phyloP scores from a whole-genome alignment of 2,113 vertebrate species.

The Anoplopoma fimbria region DNA sequence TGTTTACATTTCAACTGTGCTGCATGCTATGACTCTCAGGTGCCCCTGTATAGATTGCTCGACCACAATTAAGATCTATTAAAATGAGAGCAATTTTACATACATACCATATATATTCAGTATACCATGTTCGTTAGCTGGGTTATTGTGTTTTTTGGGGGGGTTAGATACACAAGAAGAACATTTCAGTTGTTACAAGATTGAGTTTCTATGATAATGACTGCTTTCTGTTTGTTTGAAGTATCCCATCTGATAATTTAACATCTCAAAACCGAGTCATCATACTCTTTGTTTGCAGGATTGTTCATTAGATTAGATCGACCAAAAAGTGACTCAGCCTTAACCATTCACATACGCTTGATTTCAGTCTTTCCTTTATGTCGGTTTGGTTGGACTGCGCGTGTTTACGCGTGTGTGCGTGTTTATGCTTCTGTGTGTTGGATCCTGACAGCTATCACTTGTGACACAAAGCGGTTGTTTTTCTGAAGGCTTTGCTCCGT shows the following conservation, averaged over 20 bases:
- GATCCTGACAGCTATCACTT: slow-evolving; percentile 68
- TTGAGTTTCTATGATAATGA: neutral
- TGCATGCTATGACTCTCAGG: slow-evolving; percentile 72
- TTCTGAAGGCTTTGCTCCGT: slow-evolving; percentile 66
- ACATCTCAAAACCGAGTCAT: neutral
- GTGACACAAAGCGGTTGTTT: slow-evolving; percentile 73
- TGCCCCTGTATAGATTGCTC: slow-evolving; percentile 63
- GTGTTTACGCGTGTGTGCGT: slow-evolving; percentile 55
- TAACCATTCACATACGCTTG: slow-evolving; percentile 16
- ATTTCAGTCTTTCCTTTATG: slow-evolving; percentile 47
- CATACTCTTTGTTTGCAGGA: neutral
- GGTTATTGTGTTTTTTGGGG: neutral
- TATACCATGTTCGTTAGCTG: neutral
- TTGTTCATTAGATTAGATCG: slow-evolving; percentile 13
- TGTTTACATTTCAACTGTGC: slow-evolving; percentile 79
- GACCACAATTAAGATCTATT: slow-evolving; percentile 68
- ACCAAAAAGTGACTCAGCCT: slow-evolving; percentile 26
- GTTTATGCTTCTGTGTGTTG: slow-evolving; percentile 72
- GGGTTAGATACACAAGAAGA: neutral
- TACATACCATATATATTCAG: neutral
- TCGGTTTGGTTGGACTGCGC: slow-evolving; percentile 29
- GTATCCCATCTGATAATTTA: neutral
- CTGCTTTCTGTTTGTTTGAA: neutral
- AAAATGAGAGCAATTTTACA: slow-evolving; percentile 60
- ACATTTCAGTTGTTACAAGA: neutral